Evolutionary conservation across 37 sponge, comb jelly and placozoan species (phyloP), one percentile per base, ranked within the genome.

Genomic region (Sycon ciliatum): DNA sequence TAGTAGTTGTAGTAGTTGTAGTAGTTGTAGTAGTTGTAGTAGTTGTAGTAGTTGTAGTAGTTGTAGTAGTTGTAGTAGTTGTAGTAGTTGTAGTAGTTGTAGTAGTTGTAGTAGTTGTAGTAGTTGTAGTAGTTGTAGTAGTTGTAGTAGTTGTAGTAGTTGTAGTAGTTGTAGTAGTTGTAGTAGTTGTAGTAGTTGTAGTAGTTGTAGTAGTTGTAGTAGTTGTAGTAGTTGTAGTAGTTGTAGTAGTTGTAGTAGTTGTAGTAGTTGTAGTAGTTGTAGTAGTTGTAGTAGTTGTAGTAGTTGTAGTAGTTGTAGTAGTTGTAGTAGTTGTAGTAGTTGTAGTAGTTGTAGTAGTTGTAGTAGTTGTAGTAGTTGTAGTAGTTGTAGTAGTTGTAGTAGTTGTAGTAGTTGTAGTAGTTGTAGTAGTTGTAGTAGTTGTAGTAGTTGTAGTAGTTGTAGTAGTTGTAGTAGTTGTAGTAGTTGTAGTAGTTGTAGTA

Each of bases 21-120:
- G 52, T 46, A 46, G 52, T 46, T 46, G 52, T 46, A 46, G 52
- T 46, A 46, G 52, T 46, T 46, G 52, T 46, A 46, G 52, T 46
- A 46, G 52, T 46, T 46, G 52, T 46, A 46, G 52, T 46, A 46
- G 52, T 46, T 46, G 52, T 46, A 46, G 52, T 46, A 46, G 52
- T 46, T 46, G 52, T 46, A 46, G 52, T 46, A 46, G 52, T 46
- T 46, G 52, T 46, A 46, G 52, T 46, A 46, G 52, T 46, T 46
- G 52, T 46, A 46, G 52, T 46, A 46, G 52, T 46, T 46, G 52
- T 46, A 46, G 52, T 46, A 46, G 52, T 46, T 46, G 52, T 46
- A 46, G 52, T 46, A 46, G 52, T 46, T 46, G 52, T 46, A 46
- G 52, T 46, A 46, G 52, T 46, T 46, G 52, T 46, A 46, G 52